phyloP scores from a whole-genome alignment of 2,113 vertebrate species.

The Etheostoma cragini region DNA sequence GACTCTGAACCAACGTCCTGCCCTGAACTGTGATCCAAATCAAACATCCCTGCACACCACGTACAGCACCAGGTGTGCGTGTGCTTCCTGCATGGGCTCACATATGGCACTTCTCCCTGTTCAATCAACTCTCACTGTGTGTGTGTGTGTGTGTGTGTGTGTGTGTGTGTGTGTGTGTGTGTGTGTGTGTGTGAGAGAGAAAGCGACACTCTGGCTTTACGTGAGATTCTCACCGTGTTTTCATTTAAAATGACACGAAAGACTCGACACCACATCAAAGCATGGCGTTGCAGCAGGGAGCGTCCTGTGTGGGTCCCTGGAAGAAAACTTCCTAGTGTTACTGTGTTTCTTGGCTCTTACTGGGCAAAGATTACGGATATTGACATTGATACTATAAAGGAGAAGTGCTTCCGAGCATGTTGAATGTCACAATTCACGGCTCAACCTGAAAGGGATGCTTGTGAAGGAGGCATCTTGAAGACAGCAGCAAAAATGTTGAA shows the following conservation, averaged over 20 bases:
- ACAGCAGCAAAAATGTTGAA: slow-evolving; percentile 4
- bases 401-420: neutral
- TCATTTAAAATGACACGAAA: slow-evolving; percentile 63
- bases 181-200: slow-evolving; percentile 1
- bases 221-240: slow-evolving; percentile 58
- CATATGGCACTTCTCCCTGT: slow-evolving; percentile 5
- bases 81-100: slow-evolving; percentile 29
- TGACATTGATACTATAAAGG: slow-evolving; percentile 7
- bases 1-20: slow-evolving; percentile 40
- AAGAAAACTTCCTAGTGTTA: slow-evolving; percentile 58
- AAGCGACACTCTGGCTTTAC: slow-evolving; percentile 11
- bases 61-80: neutral
- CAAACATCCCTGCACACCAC: slow-evolving; percentile 33
- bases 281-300: slow-evolving; percentile 53
- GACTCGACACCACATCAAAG: slow-evolving; percentile 68
- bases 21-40: slow-evolving; percentile 43
- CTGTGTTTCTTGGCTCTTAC: slow-evolving; percentile 42
- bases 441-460: neutral
- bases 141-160: slow-evolving; percentile 26
- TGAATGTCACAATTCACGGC: slow-evolving; percentile 1
- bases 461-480: neutral
- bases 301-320: slow-evolving; percentile 56
- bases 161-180: slow-evolving; percentile 13
- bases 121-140: slow-evolving; percentile 8
- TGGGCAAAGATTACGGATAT: slow-evolving; percentile 39